Base-by-base conservation (phyloP, 2,113 vertebrate genomes). In the Toxotes chatareus region DNA sequence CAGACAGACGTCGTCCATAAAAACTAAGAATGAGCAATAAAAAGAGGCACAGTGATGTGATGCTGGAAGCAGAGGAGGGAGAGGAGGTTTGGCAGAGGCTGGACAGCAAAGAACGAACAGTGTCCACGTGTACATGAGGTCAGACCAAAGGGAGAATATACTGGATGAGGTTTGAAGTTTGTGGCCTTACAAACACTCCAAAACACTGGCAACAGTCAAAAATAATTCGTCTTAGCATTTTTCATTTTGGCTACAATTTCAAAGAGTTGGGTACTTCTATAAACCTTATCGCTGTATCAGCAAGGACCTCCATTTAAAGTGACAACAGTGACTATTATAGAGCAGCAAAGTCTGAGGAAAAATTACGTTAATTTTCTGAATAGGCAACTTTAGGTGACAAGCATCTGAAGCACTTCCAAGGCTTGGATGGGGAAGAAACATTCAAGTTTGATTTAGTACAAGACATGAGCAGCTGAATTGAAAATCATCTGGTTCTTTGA, bases 1-100 rank as follows among this genome's bases (percentile, higher is more conserved):
- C 85, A 86, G 89, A 85, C 92, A 88, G 92, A 88, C 86, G 73
- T 73, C 74, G 42, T 63, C 88, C 75, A 92, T 89, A 90, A 92
- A 88, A 91, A 77, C 55, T 42, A 44, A 84, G 80, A 91, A 87
- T 72, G 84, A 90, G 89, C 85, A 64, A 82, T 90, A 84, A 91
- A 92, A 91, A 85, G 64, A 84, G 73, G 84, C 36, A 59, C 46
- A 66, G 76, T 78, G 88, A 91, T 80, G 86, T 82, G 85, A 86
- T 70, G 79, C 72, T 82, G 83, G 85, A 81, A 71, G 72, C 76
- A 67, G 76, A 63, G 64, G 68, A 76, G 75, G 82, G 62, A 65
- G 68, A 53, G 60, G 71, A 72, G 79, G 68, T 85, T 74, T 84
- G 82, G 87, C 90, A 59, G 61, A 68, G 70, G 61, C 13, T 47